Percentiles rank a stretch among this genome's conserved stretches.
Conservation (phyloP, 2,888 invertebrate genomes). For the Chalcosyrphus nemorum region DNA sequence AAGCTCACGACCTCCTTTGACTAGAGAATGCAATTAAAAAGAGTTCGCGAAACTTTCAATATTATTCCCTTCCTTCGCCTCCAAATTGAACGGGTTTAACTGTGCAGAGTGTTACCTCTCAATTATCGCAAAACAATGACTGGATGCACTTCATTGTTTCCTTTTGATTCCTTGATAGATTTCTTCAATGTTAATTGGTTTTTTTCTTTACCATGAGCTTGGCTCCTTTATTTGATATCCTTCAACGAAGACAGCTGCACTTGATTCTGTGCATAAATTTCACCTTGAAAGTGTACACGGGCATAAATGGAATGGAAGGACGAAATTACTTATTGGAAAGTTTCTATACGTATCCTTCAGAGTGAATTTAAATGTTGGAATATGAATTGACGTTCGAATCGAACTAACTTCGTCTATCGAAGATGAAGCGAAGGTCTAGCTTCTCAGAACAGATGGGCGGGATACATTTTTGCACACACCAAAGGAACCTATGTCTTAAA, state of each 20-base stretch:
- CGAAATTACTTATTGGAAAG: background rate
- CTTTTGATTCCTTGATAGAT: background rate
- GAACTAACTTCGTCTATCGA: too few relatives aligned
- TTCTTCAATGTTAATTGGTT: slow-evolving; percentile 21
- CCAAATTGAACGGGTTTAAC: background rate
- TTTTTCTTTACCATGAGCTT: slow-evolving; percentile 27
- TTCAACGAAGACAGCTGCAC: background rate
- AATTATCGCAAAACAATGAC: slow-evolving; percentile 20
- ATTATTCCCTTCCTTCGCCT: background rate
- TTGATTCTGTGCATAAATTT: background rate
- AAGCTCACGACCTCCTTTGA: background rate
- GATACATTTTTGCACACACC: too few relatives aligned
- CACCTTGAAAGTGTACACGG: background rate
- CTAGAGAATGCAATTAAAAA: slow-evolving; percentile 4
- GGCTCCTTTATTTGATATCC: background rate
- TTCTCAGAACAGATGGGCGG: too few relatives aligned
- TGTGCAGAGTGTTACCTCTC: background rate
- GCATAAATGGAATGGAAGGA: background rate
- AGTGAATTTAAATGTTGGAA: too few relatives aligned
- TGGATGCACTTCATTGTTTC: background rate
- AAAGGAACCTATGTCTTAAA: too few relatives aligned
- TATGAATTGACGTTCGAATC: too few relatives aligned
- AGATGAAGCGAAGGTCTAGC: too few relatives aligned
- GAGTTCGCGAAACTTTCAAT: background rate
- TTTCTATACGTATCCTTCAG: background rate